Evolutionary conservation across 2,797 vertebrate genomes (phyloP).

Genomic region (Periophthalmus magnuspinnatus): DNA sequence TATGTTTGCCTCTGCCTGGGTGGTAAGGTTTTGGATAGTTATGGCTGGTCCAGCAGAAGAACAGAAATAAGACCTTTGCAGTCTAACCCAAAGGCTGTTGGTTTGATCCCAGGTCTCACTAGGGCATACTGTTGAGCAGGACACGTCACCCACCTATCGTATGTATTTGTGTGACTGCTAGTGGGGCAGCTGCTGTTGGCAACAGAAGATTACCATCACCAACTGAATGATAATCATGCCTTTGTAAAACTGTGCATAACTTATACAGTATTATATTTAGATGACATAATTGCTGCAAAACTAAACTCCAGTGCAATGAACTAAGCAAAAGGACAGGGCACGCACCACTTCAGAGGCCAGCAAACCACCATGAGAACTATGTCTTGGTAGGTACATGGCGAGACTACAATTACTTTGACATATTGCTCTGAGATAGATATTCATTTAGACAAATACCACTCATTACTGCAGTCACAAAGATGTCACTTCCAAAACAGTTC

Average conservation of each 20-base stretch:
- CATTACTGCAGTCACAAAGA: conserved; percentile 3
- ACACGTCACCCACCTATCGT: too few relatives aligned
- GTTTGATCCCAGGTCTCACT: neutral
- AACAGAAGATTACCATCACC: too few relatives aligned
- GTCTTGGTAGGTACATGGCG: neutral
- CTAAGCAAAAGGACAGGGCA: neutral
- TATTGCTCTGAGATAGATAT: conserved; percentile 5
- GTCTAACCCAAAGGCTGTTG: neutral
- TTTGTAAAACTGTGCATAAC: neutral
- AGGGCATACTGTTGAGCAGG: too few relatives aligned
- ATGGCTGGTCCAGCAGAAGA: neutral
- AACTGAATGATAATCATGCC: too few relatives aligned
- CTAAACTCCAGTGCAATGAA: neutral
- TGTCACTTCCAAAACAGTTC: neutral
- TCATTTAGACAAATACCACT: conserved; percentile 5
- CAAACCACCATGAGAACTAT: neutral
- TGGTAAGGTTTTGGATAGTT: neutral
- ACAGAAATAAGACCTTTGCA: neutral
- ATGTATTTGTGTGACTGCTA: too few relatives aligned
- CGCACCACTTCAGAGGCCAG: neutral
- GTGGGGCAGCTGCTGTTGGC: too few relatives aligned
- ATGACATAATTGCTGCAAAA: neutral
- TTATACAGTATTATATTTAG: too few relatives aligned
- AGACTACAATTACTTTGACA: conserved; percentile 1
- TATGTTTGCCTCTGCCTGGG: neutral